phyloP scores from a whole-genome alignment of 1,140 invertebrate genomes.

The Diuraphis noxia region DNA sequence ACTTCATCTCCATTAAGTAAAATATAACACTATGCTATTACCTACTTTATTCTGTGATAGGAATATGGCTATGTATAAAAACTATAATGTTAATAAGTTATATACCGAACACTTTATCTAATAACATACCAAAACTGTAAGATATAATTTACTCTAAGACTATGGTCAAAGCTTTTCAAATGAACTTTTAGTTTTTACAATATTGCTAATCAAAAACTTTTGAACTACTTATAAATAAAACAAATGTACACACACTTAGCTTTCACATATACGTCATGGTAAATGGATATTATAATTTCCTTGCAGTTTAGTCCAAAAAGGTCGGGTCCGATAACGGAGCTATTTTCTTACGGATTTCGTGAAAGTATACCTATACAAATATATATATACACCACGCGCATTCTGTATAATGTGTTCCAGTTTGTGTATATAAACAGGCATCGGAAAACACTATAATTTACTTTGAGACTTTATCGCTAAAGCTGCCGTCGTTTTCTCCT shows the following conservation, averaged over 20 bases:
- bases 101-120: too few species aligned
- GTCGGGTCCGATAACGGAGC: neutral
- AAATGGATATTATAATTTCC: neutral
- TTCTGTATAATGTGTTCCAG: neutral
- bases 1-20: neutral
- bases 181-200: too few species aligned
- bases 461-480: neutral
- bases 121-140: neutral
- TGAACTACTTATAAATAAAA: neutral
- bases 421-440: neutral
- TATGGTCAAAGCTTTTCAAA: neutral
- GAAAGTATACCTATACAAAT: neutral
- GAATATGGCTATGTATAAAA: too few species aligned
- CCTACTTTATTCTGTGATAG: too few species aligned
- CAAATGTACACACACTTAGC: neutral
- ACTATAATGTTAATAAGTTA: too few species aligned
- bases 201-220: neutral
- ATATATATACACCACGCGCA: neutral
- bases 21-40: neutral
- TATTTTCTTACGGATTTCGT: neutral
- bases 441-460: constrained; percentile 3
- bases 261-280: neutral
- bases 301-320: neutral
- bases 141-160: neutral
- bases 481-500: neutral